Base-by-base conservation (phyloP, 2,888 invertebrate genomes). In the Monochamus alternatus region DNA sequence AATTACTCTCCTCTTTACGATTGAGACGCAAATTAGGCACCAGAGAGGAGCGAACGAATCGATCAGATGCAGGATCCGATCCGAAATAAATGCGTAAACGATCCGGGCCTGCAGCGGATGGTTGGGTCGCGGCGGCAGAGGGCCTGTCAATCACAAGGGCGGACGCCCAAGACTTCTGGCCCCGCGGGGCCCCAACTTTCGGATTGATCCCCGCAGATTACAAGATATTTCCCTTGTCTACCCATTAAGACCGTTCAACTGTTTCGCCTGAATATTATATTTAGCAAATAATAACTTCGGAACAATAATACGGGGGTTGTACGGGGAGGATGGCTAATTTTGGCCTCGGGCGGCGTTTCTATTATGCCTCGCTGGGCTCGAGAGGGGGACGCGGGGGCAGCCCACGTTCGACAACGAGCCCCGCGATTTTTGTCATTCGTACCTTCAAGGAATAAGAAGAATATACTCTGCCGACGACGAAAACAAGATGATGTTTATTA, bases 191-290 rank as follows among this genome's bases (percentile, higher is more conserved):
- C 72, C 75, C 75, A 81, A 82, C 78, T 86, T 85, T 82, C 80
- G 84, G 81, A 86, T 86, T 86, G 86, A 87, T 85, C 86, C 78
- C 76, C 82, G 82, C 83, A 85, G 85, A 86, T 86, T 86, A 86
- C 85, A 87, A 87, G 86, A 87, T 84, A 84, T 86, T 85, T 81
- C 82, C 81, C 81, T 82, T 81, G 80, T 81, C 78, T 76, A 75
- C 77, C 80, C 77, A 82, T 82, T 83, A 82, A 81, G 79, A 78
- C 78, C 79, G 73, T 79, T 79, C 76, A 62, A 75, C 75, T 76
- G 78, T 67, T 76, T 63, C 73, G 70, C 59, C 44, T 14, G 75
- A 80, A 80, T 80, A 76, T 80, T 80, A 80, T 80, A 80, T 80
- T 80, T 78, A 78, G 77, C 78, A 78, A 80, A 80, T 80, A 80